phyloP scores from a whole-genome alignment of 2,797 vertebrate genomes.

The Chiloscyllium punctatum region DNA sequence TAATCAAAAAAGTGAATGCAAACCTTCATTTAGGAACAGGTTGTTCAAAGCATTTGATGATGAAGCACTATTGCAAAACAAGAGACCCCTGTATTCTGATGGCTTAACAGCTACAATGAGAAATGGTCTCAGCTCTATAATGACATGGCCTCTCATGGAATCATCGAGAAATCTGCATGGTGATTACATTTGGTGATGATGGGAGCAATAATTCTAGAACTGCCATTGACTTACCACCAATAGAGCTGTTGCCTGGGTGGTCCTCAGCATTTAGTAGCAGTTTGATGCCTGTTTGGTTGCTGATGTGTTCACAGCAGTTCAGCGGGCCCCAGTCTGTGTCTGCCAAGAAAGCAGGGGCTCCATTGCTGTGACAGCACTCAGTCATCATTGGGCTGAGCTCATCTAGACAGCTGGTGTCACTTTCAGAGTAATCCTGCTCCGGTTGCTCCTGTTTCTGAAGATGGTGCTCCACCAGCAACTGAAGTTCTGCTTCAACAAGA shows the following conservation, averaged over 20 bases:
- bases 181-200: constrained; percentile 30
- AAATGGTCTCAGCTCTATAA: neutral
- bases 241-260: constrained; percentile 51
- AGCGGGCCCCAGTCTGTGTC: constrained; percentile 55
- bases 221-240: constrained; percentile 56
- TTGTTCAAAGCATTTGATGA: neutral
- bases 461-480: constrained; percentile 54
- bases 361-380: constrained; percentile 52
- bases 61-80: neutral
- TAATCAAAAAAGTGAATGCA: neutral
- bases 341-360: constrained; percentile 42
- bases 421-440: constrained; percentile 55
- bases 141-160: neutral
- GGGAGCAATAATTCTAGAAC: constrained; percentile 17
- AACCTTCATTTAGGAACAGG: neutral
- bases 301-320: constrained; percentile 57
- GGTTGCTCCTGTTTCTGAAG: constrained; percentile 58
- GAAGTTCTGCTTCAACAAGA: constrained; percentile 60
- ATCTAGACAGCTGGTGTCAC: constrained; percentile 48
- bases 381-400: constrained; percentile 58
- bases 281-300: constrained; percentile 51
- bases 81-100: neutral
- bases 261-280: constrained; percentile 55
- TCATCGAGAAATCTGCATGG: neutral
- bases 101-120: neutral